phyloP scores from a whole-genome alignment of 2,797 vertebrate genomes.

The Microhierax caerulescens region DNA sequence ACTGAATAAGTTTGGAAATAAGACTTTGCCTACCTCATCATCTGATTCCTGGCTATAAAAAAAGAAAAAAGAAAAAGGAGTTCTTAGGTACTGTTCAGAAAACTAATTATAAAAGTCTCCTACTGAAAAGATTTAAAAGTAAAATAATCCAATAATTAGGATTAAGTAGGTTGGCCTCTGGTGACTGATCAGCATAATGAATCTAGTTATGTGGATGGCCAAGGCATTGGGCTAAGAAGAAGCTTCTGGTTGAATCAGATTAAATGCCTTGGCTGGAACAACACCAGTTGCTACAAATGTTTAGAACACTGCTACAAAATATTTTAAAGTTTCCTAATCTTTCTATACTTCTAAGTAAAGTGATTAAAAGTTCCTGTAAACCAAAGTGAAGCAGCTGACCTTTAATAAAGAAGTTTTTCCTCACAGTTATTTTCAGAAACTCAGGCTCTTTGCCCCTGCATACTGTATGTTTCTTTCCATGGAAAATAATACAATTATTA shows the following conservation, averaged over 20 bases:
- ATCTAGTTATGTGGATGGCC: background rate
- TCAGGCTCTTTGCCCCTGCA: background rate
- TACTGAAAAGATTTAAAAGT: constrained; percentile 12
- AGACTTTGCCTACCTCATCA: background rate
- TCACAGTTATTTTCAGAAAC: background rate
- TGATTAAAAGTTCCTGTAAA: background rate
- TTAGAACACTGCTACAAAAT: background rate
- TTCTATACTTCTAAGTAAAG: background rate
- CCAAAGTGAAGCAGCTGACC: background rate
- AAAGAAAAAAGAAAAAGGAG: background rate
- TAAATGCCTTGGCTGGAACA: background rate
- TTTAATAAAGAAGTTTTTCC: background rate
- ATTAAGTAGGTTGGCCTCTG: constrained; percentile 34
- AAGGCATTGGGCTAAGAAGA: background rate
- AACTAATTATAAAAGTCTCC: constrained; percentile 12
- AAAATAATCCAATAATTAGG: constrained; percentile 49
- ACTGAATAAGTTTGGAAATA: background rate
- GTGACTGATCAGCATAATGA: constrained; percentile 20
- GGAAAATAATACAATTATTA: background rate
- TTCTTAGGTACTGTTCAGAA: constrained; percentile 17
- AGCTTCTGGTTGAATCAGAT: background rate
- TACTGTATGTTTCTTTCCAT: background rate
- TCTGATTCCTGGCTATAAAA: background rate
- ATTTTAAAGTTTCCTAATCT: background rate
- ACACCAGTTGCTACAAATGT: background rate